Evolutionary conservation across 1,140 invertebrate species (phyloP).

Genomic region (Paracyclopina nana): DNA sequence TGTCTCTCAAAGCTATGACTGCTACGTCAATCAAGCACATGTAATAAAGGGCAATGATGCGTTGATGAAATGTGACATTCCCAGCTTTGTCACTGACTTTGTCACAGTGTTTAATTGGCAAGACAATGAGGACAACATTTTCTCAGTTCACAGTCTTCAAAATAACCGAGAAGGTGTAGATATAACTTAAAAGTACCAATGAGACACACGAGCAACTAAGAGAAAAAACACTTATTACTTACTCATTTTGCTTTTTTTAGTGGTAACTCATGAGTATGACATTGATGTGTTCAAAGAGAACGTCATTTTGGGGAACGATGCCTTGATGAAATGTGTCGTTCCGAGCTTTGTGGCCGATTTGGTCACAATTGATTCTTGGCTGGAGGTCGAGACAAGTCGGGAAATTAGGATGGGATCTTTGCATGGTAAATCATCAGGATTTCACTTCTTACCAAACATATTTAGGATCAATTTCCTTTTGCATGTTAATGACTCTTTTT

Average conservation of each 20-base stretch:
- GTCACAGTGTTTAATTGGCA: slow-evolving; percentile 22
- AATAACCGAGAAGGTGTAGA: background rate
- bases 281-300: slow-evolving; percentile 52
- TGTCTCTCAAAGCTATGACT: slow-evolving; percentile 26
- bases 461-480: too few relatives aligned
- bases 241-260: slow-evolving; percentile 17
- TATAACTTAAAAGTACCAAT: background rate
- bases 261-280: slow-evolving; percentile 23
- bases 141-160: background rate
- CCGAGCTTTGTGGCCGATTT: slow-evolving; percentile 78
- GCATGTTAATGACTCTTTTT: too few relatives aligned
- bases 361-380: slow-evolving; percentile 60
- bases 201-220: background rate
- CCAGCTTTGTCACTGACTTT: slow-evolving; percentile 30
- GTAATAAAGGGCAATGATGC: slow-evolving; percentile 31
- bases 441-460: too few relatives aligned
- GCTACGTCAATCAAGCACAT: slow-evolving; percentile 28
- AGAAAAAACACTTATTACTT: background rate
- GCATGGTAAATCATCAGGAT: too few relatives aligned
- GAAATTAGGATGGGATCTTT: too few relatives aligned
- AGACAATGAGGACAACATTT: slow-evolving; percentile 6
- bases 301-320: slow-evolving; percentile 65
- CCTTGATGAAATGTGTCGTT: slow-evolving; percentile 74
- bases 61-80: slow-evolving; percentile 31
- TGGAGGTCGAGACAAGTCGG: too few relatives aligned